phyloP scores from a whole-genome alignment of 2,888 invertebrate species.

The Caradrina kadenii region DNA sequence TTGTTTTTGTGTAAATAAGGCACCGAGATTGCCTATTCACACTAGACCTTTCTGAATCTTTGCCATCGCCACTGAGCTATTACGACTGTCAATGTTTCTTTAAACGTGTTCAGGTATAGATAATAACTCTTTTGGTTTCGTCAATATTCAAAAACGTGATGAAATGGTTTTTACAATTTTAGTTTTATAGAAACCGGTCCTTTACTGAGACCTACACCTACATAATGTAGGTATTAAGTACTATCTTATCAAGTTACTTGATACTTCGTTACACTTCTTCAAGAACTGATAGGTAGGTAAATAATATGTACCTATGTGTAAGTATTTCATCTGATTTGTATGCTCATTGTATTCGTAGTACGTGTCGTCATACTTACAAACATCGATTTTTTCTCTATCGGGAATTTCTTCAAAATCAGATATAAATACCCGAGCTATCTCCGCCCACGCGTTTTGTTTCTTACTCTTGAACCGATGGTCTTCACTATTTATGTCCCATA shows the following conservation, averaged over 20 bases:
- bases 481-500: constrained; percentile 79
- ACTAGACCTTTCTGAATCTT: constrained; percentile 26
- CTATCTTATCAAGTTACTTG: constrained; percentile 36
- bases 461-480: constrained; percentile 71
- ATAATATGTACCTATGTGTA: constrained; percentile 2
- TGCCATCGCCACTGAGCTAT: constrained; percentile 5
- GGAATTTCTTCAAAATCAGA: constrained; percentile 76
- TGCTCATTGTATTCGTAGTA: constrained; percentile 20
- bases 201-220: constrained; percentile 22
- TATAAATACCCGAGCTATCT: constrained; percentile 77
- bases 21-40: constrained; percentile 23
- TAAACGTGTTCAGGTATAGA: background rate
- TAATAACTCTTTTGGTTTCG: background rate
- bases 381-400: constrained; percentile 74
- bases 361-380: constrained; percentile 76
- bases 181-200: background rate
- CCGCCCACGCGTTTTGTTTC: constrained; percentile 78
- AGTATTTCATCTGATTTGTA: constrained; percentile 31
- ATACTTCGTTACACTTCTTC: constrained; percentile 29
- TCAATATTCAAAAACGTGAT: background rate
- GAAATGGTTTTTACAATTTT: background rate
- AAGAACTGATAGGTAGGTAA: constrained; percentile 22
- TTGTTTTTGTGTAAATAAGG: constrained; percentile 53
- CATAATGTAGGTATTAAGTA: background rate
- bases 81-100: constrained; percentile 11